These are phyloP conservation scores for Eurypyga helias DNA, from an alignment of 2,113 vertebrate genomes.

Conservation along the genomic window DNA sequence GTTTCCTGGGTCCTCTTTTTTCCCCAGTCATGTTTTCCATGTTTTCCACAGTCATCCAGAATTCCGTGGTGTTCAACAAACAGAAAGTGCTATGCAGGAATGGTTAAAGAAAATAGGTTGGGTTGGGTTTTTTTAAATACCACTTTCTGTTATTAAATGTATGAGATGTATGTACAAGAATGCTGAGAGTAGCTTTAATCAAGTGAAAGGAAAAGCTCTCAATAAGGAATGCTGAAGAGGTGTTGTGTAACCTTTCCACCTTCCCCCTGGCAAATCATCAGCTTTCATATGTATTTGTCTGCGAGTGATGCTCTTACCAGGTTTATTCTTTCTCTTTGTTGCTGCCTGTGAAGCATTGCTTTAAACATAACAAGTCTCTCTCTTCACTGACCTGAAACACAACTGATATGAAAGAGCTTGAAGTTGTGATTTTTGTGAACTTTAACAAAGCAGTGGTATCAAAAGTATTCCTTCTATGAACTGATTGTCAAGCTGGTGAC, in stretches of 20 bases:
- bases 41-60: not conserved
- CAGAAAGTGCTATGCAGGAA: not conserved
- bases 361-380: not conserved
- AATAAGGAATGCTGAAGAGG: not conserved
- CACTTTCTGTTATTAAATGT: not conserved
- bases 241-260: not conserved
- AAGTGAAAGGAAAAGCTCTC: not conserved
- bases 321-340: not conserved
- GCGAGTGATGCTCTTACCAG: not conserved
- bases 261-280: not conserved
- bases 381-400: not conserved
- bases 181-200: not conserved
- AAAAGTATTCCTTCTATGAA: not conserved
- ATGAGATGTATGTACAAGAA: not conserved
- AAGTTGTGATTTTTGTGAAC: not conserved
- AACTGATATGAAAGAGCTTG: not conserved
- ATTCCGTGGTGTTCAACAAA: not conserved
- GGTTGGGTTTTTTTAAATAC: not conserved
- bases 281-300: accelerated
- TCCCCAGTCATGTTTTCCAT: too few relatives aligned
- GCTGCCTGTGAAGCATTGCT: not conserved
- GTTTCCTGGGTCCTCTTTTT: too few relatives aligned
- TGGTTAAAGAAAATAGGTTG: not conserved
- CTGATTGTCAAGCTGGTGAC: not conserved
- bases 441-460: not conserved